Conservation (phyloP, 1,140 invertebrate genomes). For the Campoletis sonorensis region DNA sequence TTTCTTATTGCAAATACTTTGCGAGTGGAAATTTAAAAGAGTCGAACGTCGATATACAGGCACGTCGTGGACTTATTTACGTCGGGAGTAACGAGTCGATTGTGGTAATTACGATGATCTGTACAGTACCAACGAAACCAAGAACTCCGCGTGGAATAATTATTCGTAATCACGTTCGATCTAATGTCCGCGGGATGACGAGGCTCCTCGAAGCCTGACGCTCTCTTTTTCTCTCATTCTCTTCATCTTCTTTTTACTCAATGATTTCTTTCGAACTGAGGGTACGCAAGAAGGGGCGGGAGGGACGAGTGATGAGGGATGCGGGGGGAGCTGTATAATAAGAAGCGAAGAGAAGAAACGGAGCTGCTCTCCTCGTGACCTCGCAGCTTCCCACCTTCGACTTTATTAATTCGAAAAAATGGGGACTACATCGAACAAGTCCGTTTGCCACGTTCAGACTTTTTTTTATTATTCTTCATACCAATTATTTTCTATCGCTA, state of each 20-base stretch:
- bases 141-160: slow-evolving; percentile 68
- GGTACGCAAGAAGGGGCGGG: slow-evolving; percentile 51
- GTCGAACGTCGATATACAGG: slow-evolving; percentile 58
- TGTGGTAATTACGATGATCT: slow-evolving; percentile 39
- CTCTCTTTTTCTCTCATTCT: slow-evolving; percentile 49
- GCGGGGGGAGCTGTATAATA: slow-evolving; percentile 26
- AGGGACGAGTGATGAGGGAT: slow-evolving; percentile 25
- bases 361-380: neutral
- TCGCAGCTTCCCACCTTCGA: slow-evolving; percentile 17
- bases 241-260: slow-evolving; percentile 46
- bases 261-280: slow-evolving; percentile 26
- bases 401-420: slow-evolving; percentile 29
- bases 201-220: slow-evolving; percentile 52
- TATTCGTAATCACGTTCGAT: slow-evolving; percentile 75
- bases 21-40: neutral
- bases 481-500: neutral
- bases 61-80: slow-evolving; percentile 6
- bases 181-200: slow-evolving; percentile 73
- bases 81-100: slow-evolving; percentile 54
- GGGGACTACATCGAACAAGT: slow-evolving; percentile 7
- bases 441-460: neutral
- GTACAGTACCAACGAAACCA: slow-evolving; percentile 60
- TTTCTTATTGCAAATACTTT: too few species aligned
- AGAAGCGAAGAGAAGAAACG: slow-evolving; percentile 52
- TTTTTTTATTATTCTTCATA: neutral